Percentiles rank a stretch among this genome's conserved stretches.
These are phyloP conservation scores for Melanotaenia pygmaea DNA, from an alignment of 2,797 vertebrate species.

Conservation along the genomic window DNA sequence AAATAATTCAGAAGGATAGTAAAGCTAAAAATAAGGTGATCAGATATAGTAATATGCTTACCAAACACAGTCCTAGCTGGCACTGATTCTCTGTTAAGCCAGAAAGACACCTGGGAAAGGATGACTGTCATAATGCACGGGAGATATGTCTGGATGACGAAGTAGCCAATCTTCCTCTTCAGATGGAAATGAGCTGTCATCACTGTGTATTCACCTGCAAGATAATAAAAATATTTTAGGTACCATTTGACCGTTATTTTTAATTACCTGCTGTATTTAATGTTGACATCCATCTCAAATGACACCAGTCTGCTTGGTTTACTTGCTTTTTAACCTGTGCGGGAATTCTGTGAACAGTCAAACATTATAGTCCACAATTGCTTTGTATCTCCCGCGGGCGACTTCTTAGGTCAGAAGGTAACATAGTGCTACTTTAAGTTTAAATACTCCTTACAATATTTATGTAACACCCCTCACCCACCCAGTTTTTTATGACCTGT, in stretches of 20 bases:
- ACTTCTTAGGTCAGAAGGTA: no score
- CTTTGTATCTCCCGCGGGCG: no score
- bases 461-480: neutral
- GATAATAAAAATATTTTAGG: neutral
- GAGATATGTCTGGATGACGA: slow-evolving; percentile 98
- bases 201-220: slow-evolving; percentile 95
- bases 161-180: slow-evolving; percentile 99
- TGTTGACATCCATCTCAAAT: neutral
- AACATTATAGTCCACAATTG: no score
- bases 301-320: no score
- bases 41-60: slow-evolving; percentile 72
- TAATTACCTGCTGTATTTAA: neutral
- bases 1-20: neutral
- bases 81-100: slow-evolving; percentile 98
- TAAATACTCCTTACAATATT: neutral
- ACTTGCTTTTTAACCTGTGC: no score
- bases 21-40: neutral
- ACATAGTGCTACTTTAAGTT: no score
- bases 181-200: slow-evolving; percentile 99
- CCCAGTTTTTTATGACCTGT: neutral
- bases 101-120: slow-evolving; percentile 98
- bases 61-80: slow-evolving; percentile 98
- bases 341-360: no score
- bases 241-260: slow-evolving; percentile 1
- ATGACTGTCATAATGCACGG: slow-evolving; percentile 99